A percentile compares a stretch with the other conserved stretches of the same genome.
These are phyloP conservation scores for Montipora capitata DNA, from an alignment of 92 coral and sea anemone genomes.

Conservation along the genomic window DNA sequence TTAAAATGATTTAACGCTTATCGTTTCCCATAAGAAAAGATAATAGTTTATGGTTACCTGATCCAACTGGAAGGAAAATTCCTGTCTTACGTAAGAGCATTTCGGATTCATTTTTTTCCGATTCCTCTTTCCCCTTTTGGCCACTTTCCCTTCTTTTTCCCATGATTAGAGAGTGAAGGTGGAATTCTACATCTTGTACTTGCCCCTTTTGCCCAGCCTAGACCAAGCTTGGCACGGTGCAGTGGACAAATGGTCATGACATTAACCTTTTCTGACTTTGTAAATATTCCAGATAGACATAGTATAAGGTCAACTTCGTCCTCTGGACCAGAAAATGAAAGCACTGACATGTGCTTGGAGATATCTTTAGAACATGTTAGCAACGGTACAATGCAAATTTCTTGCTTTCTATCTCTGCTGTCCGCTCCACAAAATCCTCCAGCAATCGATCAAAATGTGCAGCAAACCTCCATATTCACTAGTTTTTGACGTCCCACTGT, in stretches of 20 bases:
- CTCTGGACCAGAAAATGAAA: constrained; percentile 24
- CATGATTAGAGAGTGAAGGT: background rate
- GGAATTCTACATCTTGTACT: background rate
- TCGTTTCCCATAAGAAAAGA: background rate
- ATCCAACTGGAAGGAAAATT: background rate
- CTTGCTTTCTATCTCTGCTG: constrained; percentile 13
- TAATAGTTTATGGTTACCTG: constrained; percentile 1
- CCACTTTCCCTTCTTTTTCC: background rate
- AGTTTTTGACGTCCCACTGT: background rate
- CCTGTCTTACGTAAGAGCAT: background rate
- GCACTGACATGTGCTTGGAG: constrained; percentile 21
- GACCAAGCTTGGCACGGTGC: constrained; percentile 42
- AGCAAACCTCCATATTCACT: constrained; percentile 16
- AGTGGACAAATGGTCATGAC: constrained; percentile 31
- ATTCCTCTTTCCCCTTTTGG: background rate
- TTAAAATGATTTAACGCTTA: background rate
- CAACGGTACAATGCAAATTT: constrained; percentile 7
- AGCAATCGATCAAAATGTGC: constrained; percentile 32
- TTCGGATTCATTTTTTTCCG: background rate
- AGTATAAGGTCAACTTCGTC: constrained; percentile 34
- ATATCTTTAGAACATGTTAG: constrained; percentile 6
- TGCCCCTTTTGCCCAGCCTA: constrained; percentile 29
- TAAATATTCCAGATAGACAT: constrained; percentile 34
- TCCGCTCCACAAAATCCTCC: constrained; percentile 19
- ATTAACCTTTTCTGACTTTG: background rate